Base-by-base conservation (phyloP, 2,797 vertebrate species). In the Oreochromis mossambicus region DNA sequence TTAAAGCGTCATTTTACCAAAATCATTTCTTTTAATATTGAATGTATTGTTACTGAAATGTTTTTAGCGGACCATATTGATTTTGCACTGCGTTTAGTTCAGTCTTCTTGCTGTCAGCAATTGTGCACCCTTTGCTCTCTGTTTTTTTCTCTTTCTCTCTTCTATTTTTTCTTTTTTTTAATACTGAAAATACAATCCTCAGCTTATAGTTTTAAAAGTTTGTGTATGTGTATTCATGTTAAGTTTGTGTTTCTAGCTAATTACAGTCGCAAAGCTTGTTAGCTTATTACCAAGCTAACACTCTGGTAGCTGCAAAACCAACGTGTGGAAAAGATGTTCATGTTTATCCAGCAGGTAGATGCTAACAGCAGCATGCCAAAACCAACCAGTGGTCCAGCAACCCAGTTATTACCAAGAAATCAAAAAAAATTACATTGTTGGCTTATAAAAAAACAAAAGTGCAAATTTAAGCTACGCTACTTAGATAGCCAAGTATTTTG, bases 121-220 rank as follows among this genome's bases (percentile, higher is more conserved):
- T 32, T 50, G 14, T 38, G 43, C 24, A 19, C 14, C 6, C 13
- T 75, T 50, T 5, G 17, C 26, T 8, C 15, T 50, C 10, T 12
- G 6, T 73, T 13, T 2, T 48, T 10, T 63, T 63, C 21, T 48
- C 41, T 48, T 7, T 48, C 14, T 50, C 6, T n/a, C 17, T 0
- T 29, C 26, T 7, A 4, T 19, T 48, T 48, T 70, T 43, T 26
- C 5, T 11, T 73, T 21, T 70, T 24, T 3, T 54, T 26, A 13
- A 8, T 43, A 9, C 61, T 68, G 0, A 43, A 68, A 68, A 68
- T 7, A 0, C 0, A 0, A 48, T 73, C 6, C 6, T 73, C 4
- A 12, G 43, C 46, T 75, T n/a, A 12, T 19, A 19, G 24, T 73
- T 63, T 61, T 10, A 63, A 63, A 63, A 10, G 2, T 36, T 63